Evolutionary conservation across 1,140 invertebrate genomes (phyloP).

Genomic region (Doryteuthis pealeii): DNA sequence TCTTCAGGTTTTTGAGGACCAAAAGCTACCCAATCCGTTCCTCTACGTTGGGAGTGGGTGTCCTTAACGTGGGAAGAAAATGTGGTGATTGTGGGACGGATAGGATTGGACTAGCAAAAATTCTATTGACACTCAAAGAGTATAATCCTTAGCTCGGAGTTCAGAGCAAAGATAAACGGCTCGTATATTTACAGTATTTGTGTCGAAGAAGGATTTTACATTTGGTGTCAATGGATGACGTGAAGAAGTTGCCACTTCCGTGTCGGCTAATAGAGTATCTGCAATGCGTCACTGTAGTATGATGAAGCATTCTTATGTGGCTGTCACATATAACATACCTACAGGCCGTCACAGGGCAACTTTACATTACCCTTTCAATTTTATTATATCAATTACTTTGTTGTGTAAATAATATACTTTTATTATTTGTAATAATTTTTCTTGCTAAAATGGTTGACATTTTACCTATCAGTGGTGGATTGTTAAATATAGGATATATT

Average conservation of each 20-base stretch:
- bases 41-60: too few species aligned
- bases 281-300: constrained; percentile 8
- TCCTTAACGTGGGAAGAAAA: too few species aligned
- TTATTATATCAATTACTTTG: not conserved
- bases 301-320: not conserved
- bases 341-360: not conserved
- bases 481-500: too few species aligned
- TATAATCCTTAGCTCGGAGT: too few species aligned
- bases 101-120: too few species aligned
- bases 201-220: constrained; percentile 42
- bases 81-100: too few species aligned
- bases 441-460: not conserved
- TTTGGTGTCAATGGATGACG: constrained; percentile 34
- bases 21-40: too few species aligned
- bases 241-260: constrained; percentile 39
- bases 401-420: not conserved
- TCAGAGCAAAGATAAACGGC: too few species aligned
- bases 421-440: not conserved
- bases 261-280: constrained; percentile 33
- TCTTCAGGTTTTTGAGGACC: too few species aligned
- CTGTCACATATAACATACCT: too few species aligned
- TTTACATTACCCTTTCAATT: not conserved
- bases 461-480: not conserved
- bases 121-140: too few species aligned
- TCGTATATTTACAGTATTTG: constrained; percentile 40